Evolutionary conservation across 2,888 invertebrate species (phyloP).

Genomic region (Coleophora flavipennella): DNA sequence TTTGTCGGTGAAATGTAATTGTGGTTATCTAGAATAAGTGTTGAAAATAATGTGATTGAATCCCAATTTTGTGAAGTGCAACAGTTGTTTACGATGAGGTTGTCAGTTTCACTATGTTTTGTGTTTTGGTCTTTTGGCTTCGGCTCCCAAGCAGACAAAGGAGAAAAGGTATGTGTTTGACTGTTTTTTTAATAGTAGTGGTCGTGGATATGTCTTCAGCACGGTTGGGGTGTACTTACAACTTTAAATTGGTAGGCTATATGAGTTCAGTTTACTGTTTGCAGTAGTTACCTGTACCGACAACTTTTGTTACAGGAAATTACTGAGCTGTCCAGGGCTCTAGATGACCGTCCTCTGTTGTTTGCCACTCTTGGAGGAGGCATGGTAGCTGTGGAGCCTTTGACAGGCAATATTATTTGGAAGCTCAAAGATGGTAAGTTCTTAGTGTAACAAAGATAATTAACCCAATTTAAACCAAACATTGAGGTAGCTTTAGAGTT

Average conservation of each 20-base stretch:
- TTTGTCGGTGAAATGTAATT: background rate
- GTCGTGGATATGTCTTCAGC: too few relatives aligned
- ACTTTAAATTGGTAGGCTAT: too few relatives aligned
- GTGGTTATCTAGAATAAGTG: too few relatives aligned
- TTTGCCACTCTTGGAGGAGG: slow-evolving; percentile 95
- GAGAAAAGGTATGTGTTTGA: slow-evolving; percentile 40
- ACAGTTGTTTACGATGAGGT: slow-evolving; percentile 36
- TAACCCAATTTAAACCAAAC: too few relatives aligned
- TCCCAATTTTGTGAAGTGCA: slow-evolving; percentile 12
- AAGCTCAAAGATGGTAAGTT: slow-evolving; percentile 87
- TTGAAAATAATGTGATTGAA: slow-evolving; percentile 26
- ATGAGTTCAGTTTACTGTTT: background rate
- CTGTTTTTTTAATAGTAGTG: too few relatives aligned
- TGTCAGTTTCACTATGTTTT: slow-evolving; percentile 37
- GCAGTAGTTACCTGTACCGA: slow-evolving; percentile 7
- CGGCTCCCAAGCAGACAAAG: slow-evolving; percentile 40
- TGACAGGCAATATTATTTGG: slow-evolving; percentile 91
- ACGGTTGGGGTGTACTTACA: too few relatives aligned
- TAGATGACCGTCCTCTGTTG: slow-evolving; percentile 82
- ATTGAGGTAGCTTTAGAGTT: too few relatives aligned
- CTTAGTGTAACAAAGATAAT: too few relatives aligned
- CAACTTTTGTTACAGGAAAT: slow-evolving; percentile 55
- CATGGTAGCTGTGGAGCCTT: slow-evolving; percentile 90
- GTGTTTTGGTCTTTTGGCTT: slow-evolving; percentile 41
- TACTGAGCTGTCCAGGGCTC: slow-evolving; percentile 77